A percentile compares a stretch with the other conserved stretches of the same genome.
Evolutionary conservation across 2,797 vertebrate genomes (phyloP).

Genomic region (Falco peregrinus): DNA sequence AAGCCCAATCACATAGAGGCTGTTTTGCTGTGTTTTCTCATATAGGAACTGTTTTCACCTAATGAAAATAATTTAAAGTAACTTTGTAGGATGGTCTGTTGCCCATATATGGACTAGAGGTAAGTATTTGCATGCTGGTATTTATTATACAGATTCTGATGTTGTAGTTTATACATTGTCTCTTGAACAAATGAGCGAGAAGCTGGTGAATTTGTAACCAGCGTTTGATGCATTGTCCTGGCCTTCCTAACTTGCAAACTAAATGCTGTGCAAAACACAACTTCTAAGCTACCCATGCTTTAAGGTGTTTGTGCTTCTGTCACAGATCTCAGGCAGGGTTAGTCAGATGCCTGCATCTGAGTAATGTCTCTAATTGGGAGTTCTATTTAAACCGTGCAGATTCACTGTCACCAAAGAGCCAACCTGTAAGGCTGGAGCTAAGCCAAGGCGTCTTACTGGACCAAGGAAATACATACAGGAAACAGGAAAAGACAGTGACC

Average conservation of each 20-base stretch:
- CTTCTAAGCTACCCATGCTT: not conserved
- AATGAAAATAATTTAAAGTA: not conserved
- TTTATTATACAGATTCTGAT: not conserved
- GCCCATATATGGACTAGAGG: not conserved
- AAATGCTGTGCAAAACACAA: not conserved
- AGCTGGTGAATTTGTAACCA: not conserved
- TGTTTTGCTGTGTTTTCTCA: not conserved
- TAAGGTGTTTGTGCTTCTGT: not conserved
- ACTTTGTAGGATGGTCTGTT: not conserved
- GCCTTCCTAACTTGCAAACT: not conserved
- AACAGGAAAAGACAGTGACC: not conserved
- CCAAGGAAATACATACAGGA: not conserved
- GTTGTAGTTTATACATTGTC: not conserved
- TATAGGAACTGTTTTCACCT: not conserved
- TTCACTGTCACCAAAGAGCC: not conserved
- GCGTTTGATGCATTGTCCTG: not conserved
- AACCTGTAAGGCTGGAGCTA: not conserved
- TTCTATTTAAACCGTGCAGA: not conserved
- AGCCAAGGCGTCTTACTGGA: not conserved
- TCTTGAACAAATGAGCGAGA: not conserved
- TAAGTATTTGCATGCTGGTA: not conserved
- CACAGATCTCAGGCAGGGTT: not conserved
- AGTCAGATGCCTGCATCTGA: not conserved
- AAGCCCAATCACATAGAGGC: too few relatives aligned
- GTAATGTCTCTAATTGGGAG: not conserved